Percentiles rank a stretch among this genome's conserved stretches.
Conservation (phyloP, 2,888 invertebrate genomes). For the Dexiosoma caninum region DNA sequence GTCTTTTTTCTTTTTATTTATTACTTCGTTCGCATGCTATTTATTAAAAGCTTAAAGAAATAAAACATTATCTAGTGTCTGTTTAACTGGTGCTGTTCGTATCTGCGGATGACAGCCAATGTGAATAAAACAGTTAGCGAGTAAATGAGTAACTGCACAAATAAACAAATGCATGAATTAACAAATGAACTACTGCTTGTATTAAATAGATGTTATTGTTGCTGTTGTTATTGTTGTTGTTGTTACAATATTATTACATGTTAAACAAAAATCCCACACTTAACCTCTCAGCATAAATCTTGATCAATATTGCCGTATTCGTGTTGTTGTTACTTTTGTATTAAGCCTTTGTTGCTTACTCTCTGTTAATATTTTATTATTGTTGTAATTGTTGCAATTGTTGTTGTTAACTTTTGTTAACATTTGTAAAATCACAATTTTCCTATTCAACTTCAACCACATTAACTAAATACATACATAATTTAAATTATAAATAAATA, state of each 20-base stretch:
- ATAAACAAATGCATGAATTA: constrained; percentile 1
- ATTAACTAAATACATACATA: constrained; percentile 49
- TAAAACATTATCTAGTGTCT: constrained; percentile 47
- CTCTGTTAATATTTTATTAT: constrained; percentile 4
- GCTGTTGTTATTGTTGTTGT: constrained; percentile 57
- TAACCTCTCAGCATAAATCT: constrained; percentile 62
- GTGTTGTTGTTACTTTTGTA: background rate
- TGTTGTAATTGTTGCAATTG: constrained; percentile 21
- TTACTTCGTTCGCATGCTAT: constrained; percentile 36
- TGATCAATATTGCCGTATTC: constrained; percentile 51
- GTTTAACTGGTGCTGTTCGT: constrained; percentile 34
- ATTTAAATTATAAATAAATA: constrained; percentile 23
- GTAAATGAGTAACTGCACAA: background rate
- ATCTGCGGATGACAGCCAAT: constrained; percentile 1
- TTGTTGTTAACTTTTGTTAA: constrained; percentile 53
- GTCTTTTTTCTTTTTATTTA: background rate
- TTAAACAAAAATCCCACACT: constrained; percentile 64
- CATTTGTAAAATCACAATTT: constrained; percentile 59
- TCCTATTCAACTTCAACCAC: constrained; percentile 35
- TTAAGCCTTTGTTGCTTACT: background rate
- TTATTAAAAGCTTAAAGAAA: constrained; percentile 24
- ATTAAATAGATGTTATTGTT: constrained; percentile 52
- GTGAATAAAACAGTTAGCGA: background rate
- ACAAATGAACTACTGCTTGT: constrained; percentile 43
- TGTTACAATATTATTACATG: constrained; percentile 59